Evolutionary conservation across 2,888 invertebrate genomes (phyloP).

Genomic region (Noctua janthina): DNA sequence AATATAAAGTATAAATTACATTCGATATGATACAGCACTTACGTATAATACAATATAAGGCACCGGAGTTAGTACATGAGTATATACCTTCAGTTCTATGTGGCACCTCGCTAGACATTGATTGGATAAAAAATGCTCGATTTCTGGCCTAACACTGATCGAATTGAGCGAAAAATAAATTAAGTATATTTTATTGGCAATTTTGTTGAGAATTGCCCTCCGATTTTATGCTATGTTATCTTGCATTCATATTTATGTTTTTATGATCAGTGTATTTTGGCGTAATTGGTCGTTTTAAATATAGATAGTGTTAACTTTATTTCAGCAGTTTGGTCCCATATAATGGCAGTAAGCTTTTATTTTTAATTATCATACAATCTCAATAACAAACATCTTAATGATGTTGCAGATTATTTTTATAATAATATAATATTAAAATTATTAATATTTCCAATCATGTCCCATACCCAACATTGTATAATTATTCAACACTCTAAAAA

Average conservation of each 20-base stretch:
- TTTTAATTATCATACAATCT: slow-evolving; percentile 44
- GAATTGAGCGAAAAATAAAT: slow-evolving; percentile 7
- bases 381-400: slow-evolving; percentile 28
- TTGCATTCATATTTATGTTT: slow-evolving; percentile 4
- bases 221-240: background rate
- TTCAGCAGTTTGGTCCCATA: slow-evolving; percentile 59
- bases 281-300: background rate
- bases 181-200: slow-evolving; percentile 7
- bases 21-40: slow-evolving; percentile 78
- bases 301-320: background rate
- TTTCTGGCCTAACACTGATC: slow-evolving; percentile 8
- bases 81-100: slow-evolving; percentile 78
- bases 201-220: background rate
- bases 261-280: slow-evolving; percentile 11
- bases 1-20: slow-evolving; percentile 84
- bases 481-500: slow-evolving; percentile 53
- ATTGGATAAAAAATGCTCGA: slow-evolving; percentile 41
- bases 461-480: slow-evolving; percentile 52
- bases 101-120: slow-evolving; percentile 61
- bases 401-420: slow-evolving; percentile 29
- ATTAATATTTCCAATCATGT: slow-evolving; percentile 59
- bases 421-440: slow-evolving; percentile 35
- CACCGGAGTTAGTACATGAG: slow-evolving; percentile 81
- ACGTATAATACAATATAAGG: slow-evolving; percentile 84
- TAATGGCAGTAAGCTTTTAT: slow-evolving; percentile 45